Evolutionary conservation across 2,797 vertebrate species (phyloP).

Genomic region (Helarctos malayanus): DNA sequence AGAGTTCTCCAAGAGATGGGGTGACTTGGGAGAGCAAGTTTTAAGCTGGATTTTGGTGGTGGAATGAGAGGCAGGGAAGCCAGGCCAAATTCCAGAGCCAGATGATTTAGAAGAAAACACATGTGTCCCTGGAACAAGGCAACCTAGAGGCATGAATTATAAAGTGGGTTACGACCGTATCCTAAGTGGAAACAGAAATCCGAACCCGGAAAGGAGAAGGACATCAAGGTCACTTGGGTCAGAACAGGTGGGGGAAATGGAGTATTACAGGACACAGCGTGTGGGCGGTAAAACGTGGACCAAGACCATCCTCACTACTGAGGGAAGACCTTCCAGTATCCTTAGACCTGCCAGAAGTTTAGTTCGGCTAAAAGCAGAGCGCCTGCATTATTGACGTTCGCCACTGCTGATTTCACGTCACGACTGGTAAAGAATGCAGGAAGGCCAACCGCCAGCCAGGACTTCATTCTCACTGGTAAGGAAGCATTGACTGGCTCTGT

Average conservation of each 20-base stretch:
- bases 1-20: background rate
- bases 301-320: background rate
- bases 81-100: background rate
- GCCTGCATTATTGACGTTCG: background rate
- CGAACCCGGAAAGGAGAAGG: background rate
- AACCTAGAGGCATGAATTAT: background rate
- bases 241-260: background rate
- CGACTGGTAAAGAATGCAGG: background rate
- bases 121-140: background rate
- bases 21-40: background rate
- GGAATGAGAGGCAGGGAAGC: background rate
- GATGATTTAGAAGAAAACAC: slow-evolving; percentile 28
- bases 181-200: background rate
- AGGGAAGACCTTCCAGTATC: background rate
- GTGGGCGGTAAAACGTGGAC: background rate
- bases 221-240: background rate
- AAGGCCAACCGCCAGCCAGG: background rate
- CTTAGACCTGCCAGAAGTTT: background rate
- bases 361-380: background rate
- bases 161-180: background rate
- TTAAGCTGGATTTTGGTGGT: background rate
- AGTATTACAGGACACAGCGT: background rate
- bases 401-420: background rate
- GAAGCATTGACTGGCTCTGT: background rate
- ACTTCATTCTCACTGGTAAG: background rate